These are phyloP conservation scores for Endomychus coccineus DNA, from an alignment of 2,888 invertebrate genomes.

Conservation along the genomic window DNA sequence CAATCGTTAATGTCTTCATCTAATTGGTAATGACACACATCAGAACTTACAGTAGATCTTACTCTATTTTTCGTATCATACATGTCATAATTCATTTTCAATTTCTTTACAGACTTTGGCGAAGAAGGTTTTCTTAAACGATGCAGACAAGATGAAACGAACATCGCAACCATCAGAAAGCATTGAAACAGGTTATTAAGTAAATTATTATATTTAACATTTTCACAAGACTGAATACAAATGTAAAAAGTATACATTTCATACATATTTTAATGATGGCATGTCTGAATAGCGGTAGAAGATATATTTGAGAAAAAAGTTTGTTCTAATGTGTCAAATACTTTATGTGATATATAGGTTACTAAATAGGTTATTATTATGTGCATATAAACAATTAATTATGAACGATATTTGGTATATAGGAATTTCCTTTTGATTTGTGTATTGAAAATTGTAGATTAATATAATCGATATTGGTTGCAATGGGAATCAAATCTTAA, in stretches of 20 bases:
- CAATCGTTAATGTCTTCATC: too few species aligned
- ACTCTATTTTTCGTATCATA: too few species aligned
- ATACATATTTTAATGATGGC: constrained; percentile 27
- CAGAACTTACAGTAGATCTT: too few species aligned
- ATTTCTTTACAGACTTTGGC: constrained; percentile 64
- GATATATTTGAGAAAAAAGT: constrained; percentile 10
- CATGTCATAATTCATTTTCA: neutral
- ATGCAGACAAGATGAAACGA: constrained; percentile 65
- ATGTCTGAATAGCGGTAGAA: constrained; percentile 9
- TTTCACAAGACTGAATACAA: constrained; percentile 32
- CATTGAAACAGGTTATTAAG: constrained; percentile 32
- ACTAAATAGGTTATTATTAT: constrained; percentile 7
- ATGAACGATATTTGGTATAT: constrained; percentile 8
- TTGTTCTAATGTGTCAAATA: constrained; percentile 40
- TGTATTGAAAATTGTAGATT: constrained; percentile 10
- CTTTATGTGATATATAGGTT: constrained; percentile 39
- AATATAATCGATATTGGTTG: constrained; percentile 12
- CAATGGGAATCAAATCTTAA: constrained; percentile 11
- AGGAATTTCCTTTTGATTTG: constrained; percentile 11
- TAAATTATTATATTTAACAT: constrained; percentile 23
- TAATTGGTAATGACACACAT: too few species aligned
- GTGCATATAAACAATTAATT: constrained; percentile 2
- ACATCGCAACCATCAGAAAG: constrained; percentile 29
- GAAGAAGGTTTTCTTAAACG: constrained; percentile 72
- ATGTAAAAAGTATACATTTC: constrained; percentile 34